A percentile compares a stretch with the other conserved stretches of the same genome.
These are phyloP conservation scores for Rhagophthalmus giganteus DNA, from an alignment of 2,888 invertebrate genomes.

Conservation along the genomic window DNA sequence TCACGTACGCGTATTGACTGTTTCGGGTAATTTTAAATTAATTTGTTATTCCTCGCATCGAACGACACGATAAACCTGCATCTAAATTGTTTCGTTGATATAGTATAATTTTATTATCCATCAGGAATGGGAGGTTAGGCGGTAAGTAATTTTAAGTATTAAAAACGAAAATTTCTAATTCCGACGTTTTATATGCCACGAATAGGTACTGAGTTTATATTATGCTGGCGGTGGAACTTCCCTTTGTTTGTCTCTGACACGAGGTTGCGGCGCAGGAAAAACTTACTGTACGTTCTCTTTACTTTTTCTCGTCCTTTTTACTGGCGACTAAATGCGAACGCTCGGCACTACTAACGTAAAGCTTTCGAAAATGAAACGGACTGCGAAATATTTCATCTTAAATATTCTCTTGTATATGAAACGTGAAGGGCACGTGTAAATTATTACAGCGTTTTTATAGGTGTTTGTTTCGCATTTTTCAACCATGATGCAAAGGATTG, in stretches of 20 bases:
- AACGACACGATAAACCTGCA: too few relatives aligned
- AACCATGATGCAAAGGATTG: too few relatives aligned
- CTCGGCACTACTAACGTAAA: slow-evolving; percentile 7
- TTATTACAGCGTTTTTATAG: slow-evolving; percentile 17
- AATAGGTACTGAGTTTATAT: slow-evolving; percentile 13
- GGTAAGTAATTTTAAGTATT: background rate
- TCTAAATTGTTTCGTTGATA: too few relatives aligned
- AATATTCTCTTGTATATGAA: slow-evolving; percentile 16
- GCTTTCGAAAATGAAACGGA: slow-evolving; percentile 11
- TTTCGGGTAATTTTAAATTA: too few relatives aligned
- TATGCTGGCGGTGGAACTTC: slow-evolving; percentile 7
- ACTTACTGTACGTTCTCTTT: background rate
- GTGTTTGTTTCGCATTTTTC: slow-evolving; percentile 1
- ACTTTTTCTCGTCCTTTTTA: background rate
- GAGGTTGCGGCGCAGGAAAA: slow-evolving; percentile 2
- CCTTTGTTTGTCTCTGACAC: slow-evolving; percentile 8
- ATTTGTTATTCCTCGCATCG: too few relatives aligned
- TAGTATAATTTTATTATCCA: too few relatives aligned
- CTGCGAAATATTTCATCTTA: slow-evolving; percentile 19
- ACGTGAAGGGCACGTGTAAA: slow-evolving; percentile 23
- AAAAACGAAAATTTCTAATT: background rate
- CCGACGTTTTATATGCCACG: slow-evolving; percentile 3
- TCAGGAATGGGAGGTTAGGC: too few relatives aligned
- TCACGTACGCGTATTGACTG: too few relatives aligned
- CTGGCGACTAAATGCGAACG: background rate